phyloP scores from a whole-genome alignment of 1,140 invertebrate genomes.

The Drosophila cardini region DNA sequence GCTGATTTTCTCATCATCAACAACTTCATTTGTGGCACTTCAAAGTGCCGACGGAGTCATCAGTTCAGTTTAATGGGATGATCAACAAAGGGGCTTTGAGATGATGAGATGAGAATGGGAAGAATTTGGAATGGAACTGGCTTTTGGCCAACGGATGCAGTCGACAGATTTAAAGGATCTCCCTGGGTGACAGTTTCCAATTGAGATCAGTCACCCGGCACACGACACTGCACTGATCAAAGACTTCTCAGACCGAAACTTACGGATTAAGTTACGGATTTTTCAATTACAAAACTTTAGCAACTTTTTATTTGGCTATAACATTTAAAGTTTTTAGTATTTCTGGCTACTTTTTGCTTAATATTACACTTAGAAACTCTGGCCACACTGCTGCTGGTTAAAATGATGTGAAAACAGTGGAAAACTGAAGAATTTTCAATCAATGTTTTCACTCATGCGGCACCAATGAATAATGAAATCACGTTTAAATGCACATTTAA shows the following conservation, averaged over 20 bases:
- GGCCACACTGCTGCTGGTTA: no score
- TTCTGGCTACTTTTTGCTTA: no score
- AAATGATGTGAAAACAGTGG: not conserved
- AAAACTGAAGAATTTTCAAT: conserved; percentile 2
- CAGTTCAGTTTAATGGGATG: conserved; percentile 20
- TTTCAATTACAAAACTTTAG: conserved; percentile 20
- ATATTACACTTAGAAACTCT: no score
- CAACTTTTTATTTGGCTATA: no score
- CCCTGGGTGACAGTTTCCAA: conserved; percentile 40
- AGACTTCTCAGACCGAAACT: conserved; percentile 10
- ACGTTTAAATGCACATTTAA: conserved; percentile 19
- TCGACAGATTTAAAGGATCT: conserved; percentile 53
- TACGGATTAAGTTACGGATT: not conserved
- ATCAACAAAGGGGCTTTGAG: not conserved
- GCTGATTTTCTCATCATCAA: conserved; percentile 14
- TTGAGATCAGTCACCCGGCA: conserved; percentile 30
- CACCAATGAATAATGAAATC: conserved; percentile 19
- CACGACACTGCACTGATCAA: conserved; percentile 30
- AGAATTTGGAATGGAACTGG: conserved; percentile 3
- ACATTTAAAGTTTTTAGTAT: no score
- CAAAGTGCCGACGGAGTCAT: conserved; percentile 45
- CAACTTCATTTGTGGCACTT: conserved; percentile 51
- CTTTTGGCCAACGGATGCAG: conserved; percentile 26
- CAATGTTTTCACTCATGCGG: conserved; percentile 37
- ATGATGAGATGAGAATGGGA: not conserved